Evolutionary conservation across 2,888 invertebrate genomes (phyloP), one percentile per base, ranked within the genome.

Genomic region (Hydroisotoma schaefferi): DNA sequence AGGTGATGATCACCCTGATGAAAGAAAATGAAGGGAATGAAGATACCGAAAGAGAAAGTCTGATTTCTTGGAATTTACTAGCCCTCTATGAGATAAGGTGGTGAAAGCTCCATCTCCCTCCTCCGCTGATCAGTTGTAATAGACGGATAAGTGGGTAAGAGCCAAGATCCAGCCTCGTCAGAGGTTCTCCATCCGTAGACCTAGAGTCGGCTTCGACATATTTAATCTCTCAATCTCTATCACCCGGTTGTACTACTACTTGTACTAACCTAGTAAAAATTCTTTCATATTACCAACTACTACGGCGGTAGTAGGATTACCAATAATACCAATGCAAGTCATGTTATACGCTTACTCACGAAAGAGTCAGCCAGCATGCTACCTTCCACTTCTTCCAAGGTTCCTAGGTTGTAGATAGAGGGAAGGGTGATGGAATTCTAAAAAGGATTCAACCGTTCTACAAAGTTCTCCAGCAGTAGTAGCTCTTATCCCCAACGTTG

Each of bases 1-100:
- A 47, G 33, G 56, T 56, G 48, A 37, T 47, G 37, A 56, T 56
- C 37, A 47, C 48, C 56, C 37, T 48, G 46, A 46, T 46, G 46
- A 46, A 22, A 46, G 12, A 38, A 54, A 40, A 43, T 15, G 40
- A 26, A 55, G 46, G 25, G 26, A 47, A 47, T 37, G 55, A 20
- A 46, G 46, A 46, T 22, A 25, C 46, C 43, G 15, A 18, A 15
- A 40, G 40, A 4, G 4, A 25, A 46, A 25, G 20, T 40, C n/a
- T 40, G 40, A 46, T 46, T 23, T 46, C 46, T 46, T 46, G 25
- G 23, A 10, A 46, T 46, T 23, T 33, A 18, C 6, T 20, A 20
- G 53, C 53, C 40, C 40, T 40, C 53, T 53, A 23, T 53, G 53
- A 40, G 53, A 40, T 40, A 26, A 23, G 22, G n/a, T 5, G 40